Conservation (phyloP, 2,888 invertebrate genomes). For the Nomada hirtipes region DNA sequence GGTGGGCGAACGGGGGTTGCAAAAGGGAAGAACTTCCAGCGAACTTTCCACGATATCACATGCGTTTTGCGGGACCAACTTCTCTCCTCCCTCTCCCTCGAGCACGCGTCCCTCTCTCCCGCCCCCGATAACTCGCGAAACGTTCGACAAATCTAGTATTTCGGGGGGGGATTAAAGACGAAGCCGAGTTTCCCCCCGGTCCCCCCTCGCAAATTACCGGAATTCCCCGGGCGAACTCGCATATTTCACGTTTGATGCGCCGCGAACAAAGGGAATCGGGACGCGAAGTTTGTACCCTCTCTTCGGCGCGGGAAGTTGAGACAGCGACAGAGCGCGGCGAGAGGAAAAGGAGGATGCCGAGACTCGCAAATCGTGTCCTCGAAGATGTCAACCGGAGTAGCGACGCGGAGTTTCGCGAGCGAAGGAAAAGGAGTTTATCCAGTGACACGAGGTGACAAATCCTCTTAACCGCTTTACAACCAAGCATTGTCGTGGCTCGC, state of each 20-base stretch:
- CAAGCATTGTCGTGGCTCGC: conserved; percentile 48
- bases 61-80: conserved; percentile 59
- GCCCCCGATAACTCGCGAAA: conserved; percentile 35
- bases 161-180: conserved; percentile 67
- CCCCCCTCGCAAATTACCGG: conserved; percentile 71
- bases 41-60: conserved; percentile 47
- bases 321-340: background rate
- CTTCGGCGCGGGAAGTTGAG: background rate
- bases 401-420: conserved; percentile 33
- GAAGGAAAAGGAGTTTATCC: conserved; percentile 63
- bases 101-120: background rate
- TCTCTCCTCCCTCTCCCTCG: conserved; percentile 24
- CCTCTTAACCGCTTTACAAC: conserved; percentile 64
- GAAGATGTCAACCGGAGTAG: conserved; percentile 42
- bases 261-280: conserved; percentile 49
- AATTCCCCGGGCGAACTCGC: conserved; percentile 69
- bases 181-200: conserved; percentile 55
- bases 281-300: conserved; percentile 6
- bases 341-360: background rate
- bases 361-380: conserved; percentile 40
- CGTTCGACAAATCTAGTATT: conserved; percentile 72
- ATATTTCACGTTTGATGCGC: conserved; percentile 70
- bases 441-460: conserved; percentile 66
- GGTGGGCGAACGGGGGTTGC: background rate
- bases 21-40: conserved; percentile 3